A percentile compares a stretch with the other conserved stretches of the same genome.
phyloP scores from a whole-genome alignment of 2,113 vertebrate genomes.

The Mustelus asterias region DNA sequence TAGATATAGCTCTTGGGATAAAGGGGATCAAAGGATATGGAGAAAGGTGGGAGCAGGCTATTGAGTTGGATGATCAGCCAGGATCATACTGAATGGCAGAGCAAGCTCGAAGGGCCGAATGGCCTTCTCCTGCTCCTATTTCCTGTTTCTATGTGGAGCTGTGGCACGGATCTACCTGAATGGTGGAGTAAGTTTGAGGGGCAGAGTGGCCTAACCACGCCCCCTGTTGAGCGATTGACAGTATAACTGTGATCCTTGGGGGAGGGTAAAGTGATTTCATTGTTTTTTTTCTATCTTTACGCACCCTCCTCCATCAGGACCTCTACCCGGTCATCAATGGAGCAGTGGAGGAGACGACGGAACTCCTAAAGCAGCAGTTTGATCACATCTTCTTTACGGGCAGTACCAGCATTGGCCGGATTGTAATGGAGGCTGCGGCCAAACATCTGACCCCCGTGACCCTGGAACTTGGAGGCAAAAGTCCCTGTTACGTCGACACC shows the following conservation, averaged over 20 bases:
- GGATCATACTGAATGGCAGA: no score
- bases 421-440: constrained; percentile 78
- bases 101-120: no score
- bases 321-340: constrained; percentile 73
- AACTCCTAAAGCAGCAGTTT: constrained; percentile 68
- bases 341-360: constrained; percentile 71
- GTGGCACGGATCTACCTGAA: no score
- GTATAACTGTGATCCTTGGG: neutral
- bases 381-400: constrained; percentile 87
- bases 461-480: constrained; percentile 88
- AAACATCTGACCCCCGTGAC: constrained; percentile 82
- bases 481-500: constrained; percentile 83
- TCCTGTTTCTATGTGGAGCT: no score
- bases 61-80: no score
- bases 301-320: constrained; percentile 53
- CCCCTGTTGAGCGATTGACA: neutral
- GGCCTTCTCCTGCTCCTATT: no score
- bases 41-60: no score
- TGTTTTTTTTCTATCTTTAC: neutral
- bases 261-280: neutral
- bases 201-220: neutral
- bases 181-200: no score
- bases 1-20: no score
- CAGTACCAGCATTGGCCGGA: constrained; percentile 61
- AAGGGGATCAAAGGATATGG: no score